These are phyloP conservation scores for Rotaria macrura DNA, from an alignment of 2,888 invertebrate genomes.

Conservation along the genomic window DNA sequence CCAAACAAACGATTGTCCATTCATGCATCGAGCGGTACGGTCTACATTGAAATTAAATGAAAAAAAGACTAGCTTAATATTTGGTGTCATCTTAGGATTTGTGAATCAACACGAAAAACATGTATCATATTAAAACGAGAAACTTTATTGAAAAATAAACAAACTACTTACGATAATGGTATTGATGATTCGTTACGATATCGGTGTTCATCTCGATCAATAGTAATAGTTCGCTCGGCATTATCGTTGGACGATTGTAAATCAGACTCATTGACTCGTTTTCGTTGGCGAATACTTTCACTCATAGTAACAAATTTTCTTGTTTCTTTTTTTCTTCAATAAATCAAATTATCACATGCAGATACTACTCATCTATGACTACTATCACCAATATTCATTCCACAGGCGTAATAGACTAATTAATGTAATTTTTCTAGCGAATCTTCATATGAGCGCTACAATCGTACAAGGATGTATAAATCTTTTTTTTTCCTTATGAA, in stretches of 20 bases:
- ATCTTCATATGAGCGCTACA: neutral
- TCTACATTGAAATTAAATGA: too few relatives aligned
- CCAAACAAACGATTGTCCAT: too few relatives aligned
- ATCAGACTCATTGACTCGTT: neutral
- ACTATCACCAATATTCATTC: too few relatives aligned
- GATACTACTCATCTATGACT: neutral
- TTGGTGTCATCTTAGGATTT: too few relatives aligned
- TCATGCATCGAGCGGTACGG: too few relatives aligned
- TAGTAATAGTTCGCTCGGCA: neutral
- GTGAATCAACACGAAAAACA: too few relatives aligned
- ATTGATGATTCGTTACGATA: neutral
- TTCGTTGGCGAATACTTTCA: neutral
- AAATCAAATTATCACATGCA: neutral
- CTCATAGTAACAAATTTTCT: neutral
- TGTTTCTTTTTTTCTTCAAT: neutral
- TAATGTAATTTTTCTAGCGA: neutral
- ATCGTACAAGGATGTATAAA: neutral
- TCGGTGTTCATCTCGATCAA: neutral
- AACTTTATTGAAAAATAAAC: too few relatives aligned
- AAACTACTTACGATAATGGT: neutral
- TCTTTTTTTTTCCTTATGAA: neutral
- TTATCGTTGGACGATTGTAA: neutral
- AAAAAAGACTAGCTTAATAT: too few relatives aligned
- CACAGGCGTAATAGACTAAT: neutral
- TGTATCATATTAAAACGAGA: too few relatives aligned